phyloP scores from a whole-genome alignment of 2,113 vertebrate genomes.

The Melozone crissalis region DNA sequence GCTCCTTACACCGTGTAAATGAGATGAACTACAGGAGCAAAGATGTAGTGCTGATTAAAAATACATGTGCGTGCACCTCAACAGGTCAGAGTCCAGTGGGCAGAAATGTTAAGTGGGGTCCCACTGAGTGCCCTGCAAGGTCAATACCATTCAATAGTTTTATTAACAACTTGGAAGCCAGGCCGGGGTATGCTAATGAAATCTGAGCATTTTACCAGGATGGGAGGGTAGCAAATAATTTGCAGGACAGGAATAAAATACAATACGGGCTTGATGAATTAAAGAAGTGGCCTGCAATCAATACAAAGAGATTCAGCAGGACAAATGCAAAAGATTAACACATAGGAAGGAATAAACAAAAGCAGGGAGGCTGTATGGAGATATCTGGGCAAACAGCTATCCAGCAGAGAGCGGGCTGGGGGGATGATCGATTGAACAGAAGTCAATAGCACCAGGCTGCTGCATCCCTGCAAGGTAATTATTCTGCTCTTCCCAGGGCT shows the following conservation, averaged over 20 bases:
- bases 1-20: neutral
- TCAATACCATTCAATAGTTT: constrained; percentile 70
- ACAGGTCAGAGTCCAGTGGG: constrained; percentile 31
- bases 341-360: constrained; percentile 69
- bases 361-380: constrained; percentile 55
- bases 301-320: constrained; percentile 65
- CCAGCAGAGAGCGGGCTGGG: constrained; percentile 38
- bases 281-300: constrained; percentile 66
- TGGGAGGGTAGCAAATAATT: constrained; percentile 56
- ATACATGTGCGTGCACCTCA: constrained; percentile 15
- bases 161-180: constrained; percentile 59
- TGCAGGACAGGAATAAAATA: constrained; percentile 69
- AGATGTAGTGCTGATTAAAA: constrained; percentile 56
- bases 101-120: constrained; percentile 55
- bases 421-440: constrained; percentile 55
- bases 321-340: constrained; percentile 64
- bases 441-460: constrained; percentile 59
- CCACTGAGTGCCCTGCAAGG: constrained; percentile 12
- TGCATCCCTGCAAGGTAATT: constrained; percentile 62
- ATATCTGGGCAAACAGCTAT: constrained; percentile 37
- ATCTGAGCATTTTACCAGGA: constrained; percentile 41
- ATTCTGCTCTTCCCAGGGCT: constrained; percentile 38
- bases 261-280: constrained; percentile 63
- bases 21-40: constrained; percentile 5
- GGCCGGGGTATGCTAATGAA: constrained; percentile 55